These are phyloP conservation scores for Falco peregrinus DNA, from an alignment of 2,797 vertebrate species.

Conservation along the genomic window DNA sequence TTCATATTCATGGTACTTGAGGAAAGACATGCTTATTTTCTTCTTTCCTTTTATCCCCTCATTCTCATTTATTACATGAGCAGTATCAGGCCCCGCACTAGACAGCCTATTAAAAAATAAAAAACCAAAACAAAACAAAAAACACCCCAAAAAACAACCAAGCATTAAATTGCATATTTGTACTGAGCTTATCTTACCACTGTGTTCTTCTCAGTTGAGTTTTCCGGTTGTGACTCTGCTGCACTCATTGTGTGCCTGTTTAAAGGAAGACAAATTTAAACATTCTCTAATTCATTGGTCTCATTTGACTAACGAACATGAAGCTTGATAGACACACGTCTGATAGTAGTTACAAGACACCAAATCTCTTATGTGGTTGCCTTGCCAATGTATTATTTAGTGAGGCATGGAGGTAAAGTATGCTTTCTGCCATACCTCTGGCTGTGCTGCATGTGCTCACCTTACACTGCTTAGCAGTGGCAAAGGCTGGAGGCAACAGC, in stretches of 20 bases:
- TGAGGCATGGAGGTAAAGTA: constrained; percentile 68
- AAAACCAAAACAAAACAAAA: not conserved
- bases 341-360: constrained; percentile 78
- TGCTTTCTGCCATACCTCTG: constrained; percentile 61
- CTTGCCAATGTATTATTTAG: constrained; percentile 82
- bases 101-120: constrained; percentile 13
- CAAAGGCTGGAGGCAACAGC: constrained; percentile 60
- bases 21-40: constrained; percentile 21
- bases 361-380: constrained; percentile 77
- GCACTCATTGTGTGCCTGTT: constrained; percentile 52
- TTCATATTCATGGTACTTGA: constrained; percentile 45
- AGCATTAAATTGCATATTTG: constrained; percentile 36
- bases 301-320: constrained; percentile 75
- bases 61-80: constrained; percentile 53
- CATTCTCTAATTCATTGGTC: constrained; percentile 70
- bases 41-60: constrained; percentile 51
- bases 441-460: constrained; percentile 67
- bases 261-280: constrained; percentile 70
- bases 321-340: constrained; percentile 73
- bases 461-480: constrained; percentile 74
- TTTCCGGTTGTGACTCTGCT: constrained; percentile 58
- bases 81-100: not conserved
- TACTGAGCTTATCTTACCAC: constrained; percentile 76
- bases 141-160: not conserved
- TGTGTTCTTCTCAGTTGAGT: constrained; percentile 62